Evolutionary conservation across 2,113 vertebrate species (phyloP).

Genomic region (Psittacula cyanocephala): DNA sequence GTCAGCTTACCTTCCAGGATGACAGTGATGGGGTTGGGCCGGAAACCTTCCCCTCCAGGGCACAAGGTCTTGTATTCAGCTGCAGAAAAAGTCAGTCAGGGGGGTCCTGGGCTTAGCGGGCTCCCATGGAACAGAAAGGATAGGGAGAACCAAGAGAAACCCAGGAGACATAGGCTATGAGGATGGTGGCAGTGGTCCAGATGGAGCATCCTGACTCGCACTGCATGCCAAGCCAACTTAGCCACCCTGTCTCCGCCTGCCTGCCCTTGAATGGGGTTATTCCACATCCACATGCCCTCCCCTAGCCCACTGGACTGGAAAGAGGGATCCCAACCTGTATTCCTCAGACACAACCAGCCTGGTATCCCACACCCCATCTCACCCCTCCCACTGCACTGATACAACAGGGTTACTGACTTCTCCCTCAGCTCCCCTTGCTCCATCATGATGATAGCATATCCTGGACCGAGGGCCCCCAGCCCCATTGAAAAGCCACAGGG

Average conservation of each 20-base stretch:
- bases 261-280: no score
- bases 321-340: neutral
- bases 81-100: slow-evolving; percentile 49
- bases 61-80: slow-evolving; percentile 94
- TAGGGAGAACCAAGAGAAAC: neutral
- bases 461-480: neutral
- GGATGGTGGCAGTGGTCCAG: neutral
- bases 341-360: neutral
- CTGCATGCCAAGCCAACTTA: accelerated
- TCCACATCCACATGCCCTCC: neutral
- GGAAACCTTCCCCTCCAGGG: slow-evolving; percentile 91
- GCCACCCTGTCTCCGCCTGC: neutral
- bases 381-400: neutral
- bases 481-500: accelerated
- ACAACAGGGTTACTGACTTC: neutral
- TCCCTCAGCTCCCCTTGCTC: neutral
- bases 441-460: accelerated
- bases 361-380: neutral
- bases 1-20: slow-evolving; percentile 87
- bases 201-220: neutral
- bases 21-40: slow-evolving; percentile 91
- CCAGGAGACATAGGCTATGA: neutral
- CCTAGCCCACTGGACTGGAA: neutral
- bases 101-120: neutral
- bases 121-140: neutral